Percentiles rank a stretch among this genome's conserved stretches.
Conservation (phyloP, 2,113 vertebrate genomes). For the Sterrhoptilus dennistouni region DNA sequence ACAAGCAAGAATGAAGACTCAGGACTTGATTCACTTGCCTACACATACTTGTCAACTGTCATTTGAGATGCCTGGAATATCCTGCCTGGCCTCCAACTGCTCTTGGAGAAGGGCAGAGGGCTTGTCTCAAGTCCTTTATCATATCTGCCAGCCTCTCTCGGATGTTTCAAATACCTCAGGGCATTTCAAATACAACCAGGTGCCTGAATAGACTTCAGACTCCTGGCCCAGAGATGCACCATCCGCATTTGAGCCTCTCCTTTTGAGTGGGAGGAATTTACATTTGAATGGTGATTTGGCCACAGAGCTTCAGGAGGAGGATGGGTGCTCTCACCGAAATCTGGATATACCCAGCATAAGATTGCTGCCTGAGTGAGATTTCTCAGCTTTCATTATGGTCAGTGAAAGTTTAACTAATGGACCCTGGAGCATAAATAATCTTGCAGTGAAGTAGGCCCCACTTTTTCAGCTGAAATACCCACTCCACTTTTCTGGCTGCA, state of each 20-base stretch:
- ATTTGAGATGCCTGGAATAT: constrained; percentile 25
- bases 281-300: neutral
- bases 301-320: neutral
- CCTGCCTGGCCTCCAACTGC: constrained; percentile 55
- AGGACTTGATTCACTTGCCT: neutral
- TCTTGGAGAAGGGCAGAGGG: constrained; percentile 41
- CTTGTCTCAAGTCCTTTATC: constrained; percentile 20
- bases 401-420: neutral
- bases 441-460: neutral
- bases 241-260: neutral
- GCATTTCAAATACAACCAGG: constrained; percentile 21
- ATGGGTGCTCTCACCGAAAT: neutral
- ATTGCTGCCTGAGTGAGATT: neutral
- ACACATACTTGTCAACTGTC: neutral
- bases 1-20: neutral
- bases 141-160: neutral
- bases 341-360: neutral
- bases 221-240: neutral
- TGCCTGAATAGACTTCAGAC: neutral
- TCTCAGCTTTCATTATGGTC: neutral
- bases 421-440: neutral
- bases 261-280: neutral
- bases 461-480: neutral
- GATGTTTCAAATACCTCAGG: constrained; percentile 10
- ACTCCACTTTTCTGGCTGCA: neutral